Conservation (phyloP, 2,113 vertebrate genomes). For the Mobula birostris region DNA sequence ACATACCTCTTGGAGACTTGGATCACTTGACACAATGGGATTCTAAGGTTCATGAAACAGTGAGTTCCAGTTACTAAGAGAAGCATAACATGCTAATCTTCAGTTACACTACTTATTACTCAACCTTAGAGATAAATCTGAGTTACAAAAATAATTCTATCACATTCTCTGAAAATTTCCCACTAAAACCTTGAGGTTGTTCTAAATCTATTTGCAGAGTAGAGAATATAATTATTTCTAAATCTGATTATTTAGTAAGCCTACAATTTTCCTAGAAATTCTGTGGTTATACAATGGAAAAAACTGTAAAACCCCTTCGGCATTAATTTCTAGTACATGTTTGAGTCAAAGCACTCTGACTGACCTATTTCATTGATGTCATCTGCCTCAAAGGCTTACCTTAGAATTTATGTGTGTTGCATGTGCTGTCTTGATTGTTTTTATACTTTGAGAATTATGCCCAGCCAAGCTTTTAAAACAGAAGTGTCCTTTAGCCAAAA, state of each 20-base stretch:
- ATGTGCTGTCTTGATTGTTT: conserved; percentile 33
- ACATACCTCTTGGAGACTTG: not conserved
- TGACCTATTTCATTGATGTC: conserved; percentile 24
- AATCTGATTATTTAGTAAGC: not conserved
- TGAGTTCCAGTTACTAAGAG: not conserved
- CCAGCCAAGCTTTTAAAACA: not conserved
- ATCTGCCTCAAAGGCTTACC: not conserved
- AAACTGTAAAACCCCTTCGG: not conserved
- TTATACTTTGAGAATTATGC: not conserved
- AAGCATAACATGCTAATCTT: not conserved
- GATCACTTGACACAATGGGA: not conserved
- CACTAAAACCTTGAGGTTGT: not conserved
- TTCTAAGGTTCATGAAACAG: not conserved
- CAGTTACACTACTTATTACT: not conserved
- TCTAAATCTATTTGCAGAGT: not conserved
- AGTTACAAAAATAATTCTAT: not conserved
- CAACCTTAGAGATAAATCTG: not conserved
- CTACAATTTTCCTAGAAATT: conserved; percentile 27
- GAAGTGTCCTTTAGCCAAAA: not conserved
- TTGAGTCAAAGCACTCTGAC: conserved; percentile 15
- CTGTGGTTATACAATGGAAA: not conserved
- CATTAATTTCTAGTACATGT: conserved; percentile 23
- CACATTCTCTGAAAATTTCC: not conserved
- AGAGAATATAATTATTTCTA: not conserved
- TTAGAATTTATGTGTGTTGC: not conserved